Percentiles rank a stretch among this genome's conserved stretches.
phyloP scores from a whole-genome alignment of 2,797 vertebrate genomes.

The Artibeus jamaicensis region DNA sequence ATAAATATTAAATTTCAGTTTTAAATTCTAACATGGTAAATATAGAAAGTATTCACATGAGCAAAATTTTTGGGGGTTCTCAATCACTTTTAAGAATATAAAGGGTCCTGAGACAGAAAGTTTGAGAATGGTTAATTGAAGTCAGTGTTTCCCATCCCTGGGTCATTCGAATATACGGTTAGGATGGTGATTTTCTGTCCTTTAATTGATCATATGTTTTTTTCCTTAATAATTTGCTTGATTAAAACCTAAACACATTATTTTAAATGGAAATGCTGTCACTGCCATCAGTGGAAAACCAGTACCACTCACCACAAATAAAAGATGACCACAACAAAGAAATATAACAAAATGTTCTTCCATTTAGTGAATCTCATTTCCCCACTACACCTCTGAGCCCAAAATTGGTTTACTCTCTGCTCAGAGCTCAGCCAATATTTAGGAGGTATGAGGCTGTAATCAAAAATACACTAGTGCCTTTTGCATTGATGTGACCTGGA shows the following conservation, averaged over 20 bases:
- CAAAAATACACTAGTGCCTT: neutral
- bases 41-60: neutral
- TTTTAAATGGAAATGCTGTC: neutral
- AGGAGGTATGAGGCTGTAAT: neutral
- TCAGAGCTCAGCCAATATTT: neutral
- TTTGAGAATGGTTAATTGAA: neutral
- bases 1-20: neutral
- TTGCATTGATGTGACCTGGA: neutral
- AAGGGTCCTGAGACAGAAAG: neutral
- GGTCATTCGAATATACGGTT: neutral
- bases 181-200: neutral
- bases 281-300: neutral
- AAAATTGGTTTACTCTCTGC: neutral
- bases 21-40: slow-evolving; percentile 3
- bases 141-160: neutral
- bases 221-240: neutral
- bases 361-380: neutral
- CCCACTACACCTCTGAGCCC: neutral
- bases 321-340: neutral
- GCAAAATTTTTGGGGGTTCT: neutral
- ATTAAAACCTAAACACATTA: neutral
- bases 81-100: neutral
- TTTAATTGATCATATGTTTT: neutral
- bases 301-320: neutral
- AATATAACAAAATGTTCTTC: neutral